Evolutionary conservation across 2,113 vertebrate species (phyloP).

Genomic region (Dasypus novemcinctus): DNA sequence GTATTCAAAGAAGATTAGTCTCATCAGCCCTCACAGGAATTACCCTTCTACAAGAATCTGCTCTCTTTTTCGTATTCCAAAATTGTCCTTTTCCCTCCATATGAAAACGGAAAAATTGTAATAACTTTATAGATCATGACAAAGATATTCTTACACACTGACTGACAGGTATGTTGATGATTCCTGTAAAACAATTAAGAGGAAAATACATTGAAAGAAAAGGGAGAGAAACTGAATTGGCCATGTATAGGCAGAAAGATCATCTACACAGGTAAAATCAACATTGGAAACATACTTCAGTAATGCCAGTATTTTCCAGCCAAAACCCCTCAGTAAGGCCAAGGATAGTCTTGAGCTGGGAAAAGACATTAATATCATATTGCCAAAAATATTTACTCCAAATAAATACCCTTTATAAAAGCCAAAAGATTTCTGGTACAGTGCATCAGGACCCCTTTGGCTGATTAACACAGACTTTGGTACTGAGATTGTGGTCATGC

Average conservation of each 20-base stretch:
- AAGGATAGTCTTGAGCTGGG: neutral
- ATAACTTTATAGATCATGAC: constrained; percentile 45
- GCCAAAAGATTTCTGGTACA: too few species aligned
- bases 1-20: constrained; percentile 37
- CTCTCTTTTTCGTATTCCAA: constrained; percentile 8
- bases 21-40: neutral
- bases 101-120: neutral
- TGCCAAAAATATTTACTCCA: neutral
- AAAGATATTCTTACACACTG: constrained; percentile 28
- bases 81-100: neutral
- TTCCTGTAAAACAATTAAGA: neutral
- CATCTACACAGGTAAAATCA: neutral
- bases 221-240: neutral
- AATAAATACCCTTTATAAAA: too few species aligned
- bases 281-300: neutral
- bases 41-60: constrained; percentile 12
- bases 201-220: constrained; percentile 5
- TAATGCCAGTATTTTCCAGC: neutral
- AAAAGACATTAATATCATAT: neutral
- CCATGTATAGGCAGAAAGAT: neutral
- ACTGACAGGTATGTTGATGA: constrained; percentile 5
- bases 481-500: too few species aligned
- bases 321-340: neutral
- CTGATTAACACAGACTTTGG: too few species aligned
- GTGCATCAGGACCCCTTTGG: too few species aligned